Percentiles rank a stretch among this genome's conserved stretches.
These are phyloP conservation scores for Ctenopoma kingsleyae DNA, from an alignment of 2,797 vertebrate genomes.

Conservation along the genomic window DNA sequence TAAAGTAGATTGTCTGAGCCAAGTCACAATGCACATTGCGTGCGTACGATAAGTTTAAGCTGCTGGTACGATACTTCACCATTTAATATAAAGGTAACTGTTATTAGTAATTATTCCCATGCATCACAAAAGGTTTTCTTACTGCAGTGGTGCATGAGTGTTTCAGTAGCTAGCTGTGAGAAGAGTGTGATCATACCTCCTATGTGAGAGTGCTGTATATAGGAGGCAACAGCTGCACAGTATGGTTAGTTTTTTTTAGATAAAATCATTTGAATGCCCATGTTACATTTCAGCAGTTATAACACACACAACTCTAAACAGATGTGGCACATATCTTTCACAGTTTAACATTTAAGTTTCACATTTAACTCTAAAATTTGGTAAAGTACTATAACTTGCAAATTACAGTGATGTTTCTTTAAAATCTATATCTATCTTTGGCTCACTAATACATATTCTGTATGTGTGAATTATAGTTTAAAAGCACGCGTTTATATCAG, in stretches of 20 bases:
- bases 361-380: too few species aligned
- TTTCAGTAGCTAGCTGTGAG: conserved; percentile 16
- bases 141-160: neutral
- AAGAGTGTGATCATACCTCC: neutral
- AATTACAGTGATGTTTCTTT: neutral
- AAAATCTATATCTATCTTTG: neutral
- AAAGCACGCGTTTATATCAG: conserved; percentile 12
- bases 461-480: neutral
- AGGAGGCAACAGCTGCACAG: conserved; percentile 20
- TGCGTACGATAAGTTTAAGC: too few species aligned
- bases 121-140: conserved; percentile 8
- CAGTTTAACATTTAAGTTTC: neutral
- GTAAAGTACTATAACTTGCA: too few species aligned
- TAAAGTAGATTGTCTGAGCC: too few species aligned
- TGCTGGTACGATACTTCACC: too few species aligned
- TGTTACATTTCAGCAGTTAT: conserved; percentile 29
- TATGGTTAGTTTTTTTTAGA: conserved; percentile 17
- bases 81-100: too few species aligned
- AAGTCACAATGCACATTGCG: too few species aligned
- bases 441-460: neutral
- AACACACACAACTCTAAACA: conserved; percentile 14
- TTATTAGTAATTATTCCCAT: conserved; percentile 22
- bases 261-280: conserved; percentile 38
- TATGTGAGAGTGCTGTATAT: neutral
- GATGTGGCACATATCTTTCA: neutral